phyloP scores from a whole-genome alignment of 2,888 invertebrate species.

The Chirona hameri region DNA sequence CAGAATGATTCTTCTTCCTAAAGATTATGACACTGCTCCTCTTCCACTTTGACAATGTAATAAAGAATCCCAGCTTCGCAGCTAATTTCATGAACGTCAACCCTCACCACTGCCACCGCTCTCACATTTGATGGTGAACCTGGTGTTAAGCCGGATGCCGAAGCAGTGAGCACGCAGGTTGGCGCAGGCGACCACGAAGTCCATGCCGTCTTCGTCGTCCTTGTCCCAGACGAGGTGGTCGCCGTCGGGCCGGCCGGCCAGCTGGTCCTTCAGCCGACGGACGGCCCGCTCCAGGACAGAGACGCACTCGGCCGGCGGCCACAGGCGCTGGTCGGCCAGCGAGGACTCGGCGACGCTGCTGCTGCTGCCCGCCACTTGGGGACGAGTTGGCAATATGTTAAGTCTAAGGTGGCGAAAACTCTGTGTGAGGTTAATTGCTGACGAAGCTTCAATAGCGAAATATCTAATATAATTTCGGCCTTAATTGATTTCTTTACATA shows the following conservation, averaged over 20 bases:
- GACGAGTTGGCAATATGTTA: too few relatives aligned
- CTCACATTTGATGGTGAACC: conserved; percentile 94
- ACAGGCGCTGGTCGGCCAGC: conserved; percentile 69
- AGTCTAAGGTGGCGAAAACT: too few relatives aligned
- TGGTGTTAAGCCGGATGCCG: conserved; percentile 76
- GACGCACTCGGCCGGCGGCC: conserved; percentile 73
- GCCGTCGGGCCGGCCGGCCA: neutral
- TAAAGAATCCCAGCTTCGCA: too few relatives aligned
- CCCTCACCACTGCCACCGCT: neutral
- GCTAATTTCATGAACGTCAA: too few relatives aligned
- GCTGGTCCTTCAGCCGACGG: conserved; percentile 50
- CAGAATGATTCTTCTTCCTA: too few relatives aligned
- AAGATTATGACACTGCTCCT: too few relatives aligned
- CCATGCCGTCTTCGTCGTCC: conserved; percentile 87
- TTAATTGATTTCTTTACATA: too few relatives aligned
- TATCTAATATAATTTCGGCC: too few relatives aligned
- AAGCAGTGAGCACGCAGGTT: conserved; percentile 90
- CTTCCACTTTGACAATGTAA: too few relatives aligned
- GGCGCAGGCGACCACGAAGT: conserved; percentile 93
- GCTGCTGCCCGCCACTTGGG: too few relatives aligned
- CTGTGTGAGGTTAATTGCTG: too few relatives aligned
- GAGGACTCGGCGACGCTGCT: conserved; percentile 54
- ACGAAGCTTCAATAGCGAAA: too few relatives aligned
- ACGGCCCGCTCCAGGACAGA: conserved; percentile 67
- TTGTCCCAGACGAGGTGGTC: conserved; percentile 85